phyloP scores from a whole-genome alignment of 2,888 invertebrate genomes.

The Muschampia plurimacula region DNA sequence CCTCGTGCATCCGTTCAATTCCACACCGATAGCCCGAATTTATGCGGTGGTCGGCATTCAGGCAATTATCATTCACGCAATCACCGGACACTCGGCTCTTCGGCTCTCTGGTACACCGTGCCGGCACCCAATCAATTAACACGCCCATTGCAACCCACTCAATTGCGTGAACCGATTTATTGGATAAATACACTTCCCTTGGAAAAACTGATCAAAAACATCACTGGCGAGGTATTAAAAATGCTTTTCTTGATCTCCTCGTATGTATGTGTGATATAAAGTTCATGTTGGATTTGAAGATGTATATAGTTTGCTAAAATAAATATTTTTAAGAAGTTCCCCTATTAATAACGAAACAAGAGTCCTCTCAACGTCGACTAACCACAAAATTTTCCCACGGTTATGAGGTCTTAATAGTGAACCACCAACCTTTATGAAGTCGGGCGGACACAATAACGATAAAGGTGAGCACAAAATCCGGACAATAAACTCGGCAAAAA shows the following conservation, averaged over 20 bases:
- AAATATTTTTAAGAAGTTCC: background rate
- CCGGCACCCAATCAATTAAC: conserved; percentile 74
- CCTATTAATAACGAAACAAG: background rate
- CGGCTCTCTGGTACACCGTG: conserved; percentile 52
- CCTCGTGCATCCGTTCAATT: conserved; percentile 66
- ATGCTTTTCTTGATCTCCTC: background rate
- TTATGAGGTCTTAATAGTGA: conserved; percentile 84
- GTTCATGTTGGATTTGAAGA: no score
- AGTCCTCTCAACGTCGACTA: conserved; percentile 4
- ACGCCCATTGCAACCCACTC: conserved; percentile 76
- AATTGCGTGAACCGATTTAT: conserved; percentile 75
- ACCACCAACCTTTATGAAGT: conserved; percentile 79
- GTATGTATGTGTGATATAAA: no score
- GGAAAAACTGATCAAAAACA: conserved; percentile 4
- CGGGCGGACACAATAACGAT: conserved; percentile 84
- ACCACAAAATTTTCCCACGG: conserved; percentile 73
- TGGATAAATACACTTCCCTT: conserved; percentile 48
- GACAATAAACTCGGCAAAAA: conserved; percentile 83
- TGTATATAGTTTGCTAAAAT: background rate
- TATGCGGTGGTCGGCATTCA: conserved; percentile 63
- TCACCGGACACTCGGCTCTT: conserved; percentile 69
- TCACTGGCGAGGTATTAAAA: background rate
- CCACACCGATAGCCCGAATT: conserved; percentile 70
- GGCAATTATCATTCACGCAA: conserved; percentile 80
- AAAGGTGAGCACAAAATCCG: conserved; percentile 85